phyloP scores from a whole-genome alignment of 2,888 invertebrate genomes.

The Suillia variegata region DNA sequence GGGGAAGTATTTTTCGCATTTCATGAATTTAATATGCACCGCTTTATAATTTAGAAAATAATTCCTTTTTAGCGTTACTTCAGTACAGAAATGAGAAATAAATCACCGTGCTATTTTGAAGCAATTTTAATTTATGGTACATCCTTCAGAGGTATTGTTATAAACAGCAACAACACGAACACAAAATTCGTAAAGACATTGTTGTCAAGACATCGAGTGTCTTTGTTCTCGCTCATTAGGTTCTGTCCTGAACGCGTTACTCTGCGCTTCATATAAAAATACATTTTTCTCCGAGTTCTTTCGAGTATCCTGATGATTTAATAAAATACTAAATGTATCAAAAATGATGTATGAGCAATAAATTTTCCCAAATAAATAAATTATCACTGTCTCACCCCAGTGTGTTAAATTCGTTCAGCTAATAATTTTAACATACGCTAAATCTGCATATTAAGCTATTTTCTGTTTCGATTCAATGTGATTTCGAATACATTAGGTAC shows the following conservation, averaged over 20 bases:
- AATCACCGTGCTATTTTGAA: constrained; percentile 6
- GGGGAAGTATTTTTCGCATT: constrained; percentile 20
- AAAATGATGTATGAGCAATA: constrained; percentile 56
- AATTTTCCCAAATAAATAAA: constrained; percentile 59
- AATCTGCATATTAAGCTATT: too few species aligned
- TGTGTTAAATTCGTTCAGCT: too few species aligned
- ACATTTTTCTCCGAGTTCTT: background rate
- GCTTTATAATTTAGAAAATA: constrained; percentile 13
- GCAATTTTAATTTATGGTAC: constrained; percentile 46
- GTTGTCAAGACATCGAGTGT: too few species aligned
- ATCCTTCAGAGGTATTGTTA: constrained; percentile 33
- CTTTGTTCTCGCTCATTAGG: background rate
- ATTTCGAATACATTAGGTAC: too few species aligned
- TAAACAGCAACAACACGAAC: too few species aligned
- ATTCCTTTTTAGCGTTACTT: background rate
- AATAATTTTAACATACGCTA: too few species aligned
- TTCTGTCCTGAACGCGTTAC: constrained; percentile 14
- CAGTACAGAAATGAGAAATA: constrained; percentile 8
- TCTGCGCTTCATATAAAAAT: too few species aligned
- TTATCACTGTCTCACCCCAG: constrained; percentile 50
- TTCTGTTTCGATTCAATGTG: too few species aligned
- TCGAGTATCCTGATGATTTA: background rate
- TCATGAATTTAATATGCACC: constrained; percentile 50
- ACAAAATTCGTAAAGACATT: constrained; percentile 10
- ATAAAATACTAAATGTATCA: background rate